phyloP scores from a whole-genome alignment of 2,797 vertebrate genomes.

The Orestias chungarensis region DNA sequence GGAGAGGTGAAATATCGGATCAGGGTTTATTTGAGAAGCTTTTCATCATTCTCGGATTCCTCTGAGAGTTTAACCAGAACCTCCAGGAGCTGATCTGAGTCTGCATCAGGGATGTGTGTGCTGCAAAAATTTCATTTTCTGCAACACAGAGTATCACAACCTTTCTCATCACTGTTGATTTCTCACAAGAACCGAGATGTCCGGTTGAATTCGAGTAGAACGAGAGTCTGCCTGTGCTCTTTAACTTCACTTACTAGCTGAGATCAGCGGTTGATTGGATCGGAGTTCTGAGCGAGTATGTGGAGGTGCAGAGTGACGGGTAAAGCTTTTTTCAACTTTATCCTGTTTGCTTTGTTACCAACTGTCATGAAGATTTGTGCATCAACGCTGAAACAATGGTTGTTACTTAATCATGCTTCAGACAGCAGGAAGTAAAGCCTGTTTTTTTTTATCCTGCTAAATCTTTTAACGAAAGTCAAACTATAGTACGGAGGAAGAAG shows the following conservation, averaged over 20 bases:
- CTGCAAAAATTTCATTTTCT: conserved; percentile 48
- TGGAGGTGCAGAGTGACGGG: conserved; percentile 18
- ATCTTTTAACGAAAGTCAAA: neutral
- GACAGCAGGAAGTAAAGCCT: conserved; percentile 36
- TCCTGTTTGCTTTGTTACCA: conserved; percentile 41
- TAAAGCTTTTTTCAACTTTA: neutral
- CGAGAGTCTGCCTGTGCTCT: too few species aligned
- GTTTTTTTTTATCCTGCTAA: conserved; percentile 15
- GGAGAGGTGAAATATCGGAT: conserved; percentile 23
- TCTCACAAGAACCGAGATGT: conserved; percentile 27
- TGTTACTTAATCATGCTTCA: conserved; percentile 32
- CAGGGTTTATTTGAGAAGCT: neutral
- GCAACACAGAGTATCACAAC: conserved; percentile 44
- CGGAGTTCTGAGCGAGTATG: neutral
- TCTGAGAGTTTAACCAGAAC: conserved; percentile 25
- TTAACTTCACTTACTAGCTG: too few species aligned
- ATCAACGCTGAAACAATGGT: conserved; percentile 39
- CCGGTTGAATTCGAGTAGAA: conserved; percentile 35
- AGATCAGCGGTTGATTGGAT: conserved; percentile 11
- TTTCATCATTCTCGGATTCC: conserved; percentile 25
- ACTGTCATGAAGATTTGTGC: conserved; percentile 12
- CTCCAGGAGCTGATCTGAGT: conserved; percentile 14
- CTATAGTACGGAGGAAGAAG: conserved; percentile 16
- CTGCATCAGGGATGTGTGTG: neutral
- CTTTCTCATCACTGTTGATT: conserved; percentile 37